These are phyloP conservation scores for Buceros bicornis DNA, from an alignment of 2,797 vertebrate species.

Conservation along the genomic window DNA sequence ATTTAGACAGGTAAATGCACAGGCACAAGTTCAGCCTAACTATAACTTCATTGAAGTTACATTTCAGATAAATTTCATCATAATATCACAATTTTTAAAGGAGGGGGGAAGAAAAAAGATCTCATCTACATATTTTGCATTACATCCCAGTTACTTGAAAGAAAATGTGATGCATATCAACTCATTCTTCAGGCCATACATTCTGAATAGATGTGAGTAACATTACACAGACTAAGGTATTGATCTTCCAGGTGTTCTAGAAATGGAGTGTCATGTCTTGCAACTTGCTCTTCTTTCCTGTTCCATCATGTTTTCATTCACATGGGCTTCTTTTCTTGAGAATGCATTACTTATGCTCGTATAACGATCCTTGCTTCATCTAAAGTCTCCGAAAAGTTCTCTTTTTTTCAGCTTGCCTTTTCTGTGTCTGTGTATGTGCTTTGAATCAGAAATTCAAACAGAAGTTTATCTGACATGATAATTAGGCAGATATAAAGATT, in stretches of 20 bases:
- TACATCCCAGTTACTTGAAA: neutral
- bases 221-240: slow-evolving; percentile 2
- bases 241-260: slow-evolving; percentile 4
- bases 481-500: neutral
- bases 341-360: neutral
- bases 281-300: neutral
- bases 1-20: neutral
- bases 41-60: neutral
- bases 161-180: neutral
- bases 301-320: neutral
- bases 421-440: neutral
- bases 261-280: slow-evolving; percentile 6
- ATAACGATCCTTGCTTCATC: neutral
- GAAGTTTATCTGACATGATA: neutral
- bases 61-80: neutral
- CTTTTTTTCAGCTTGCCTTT: neutral
- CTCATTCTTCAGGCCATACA: neutral
- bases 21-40: neutral
- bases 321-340: neutral
- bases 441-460: neutral
- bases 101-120: neutral
- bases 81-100: neutral
- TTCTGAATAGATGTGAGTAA: neutral
- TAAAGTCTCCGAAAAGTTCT: neutral
- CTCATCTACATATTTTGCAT: neutral